phyloP scores from a whole-genome alignment of 2,797 vertebrate species.

The Girardinus metallicus region DNA sequence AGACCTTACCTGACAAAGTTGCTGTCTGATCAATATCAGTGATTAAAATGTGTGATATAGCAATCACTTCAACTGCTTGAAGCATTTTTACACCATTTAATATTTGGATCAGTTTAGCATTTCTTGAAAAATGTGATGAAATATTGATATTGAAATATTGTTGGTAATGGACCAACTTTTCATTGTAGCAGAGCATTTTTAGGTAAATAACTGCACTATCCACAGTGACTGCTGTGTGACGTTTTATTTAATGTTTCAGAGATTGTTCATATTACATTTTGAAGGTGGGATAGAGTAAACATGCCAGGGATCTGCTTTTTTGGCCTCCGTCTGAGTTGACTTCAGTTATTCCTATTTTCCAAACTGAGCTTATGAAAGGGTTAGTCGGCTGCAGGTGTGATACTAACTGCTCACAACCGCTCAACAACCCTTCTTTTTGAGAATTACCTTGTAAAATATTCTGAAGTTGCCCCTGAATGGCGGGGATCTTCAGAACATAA shows the following conservation, averaged over 20 bases:
- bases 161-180: not conserved
- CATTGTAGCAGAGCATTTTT: too few relatives aligned
- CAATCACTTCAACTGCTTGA: not conserved
- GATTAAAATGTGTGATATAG: not conserved
- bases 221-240: not conserved
- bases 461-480: not conserved
- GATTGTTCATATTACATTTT: not conserved
- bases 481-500: not conserved
- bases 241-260: not conserved
- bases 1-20: not conserved
- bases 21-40: not conserved
- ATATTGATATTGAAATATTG: not conserved
- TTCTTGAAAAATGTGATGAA: not conserved
- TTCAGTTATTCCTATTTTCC: not conserved
- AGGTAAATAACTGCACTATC: too few relatives aligned
- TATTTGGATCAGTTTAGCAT: not conserved
- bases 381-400: not conserved
- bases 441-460: not conserved
- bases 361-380: not conserved
- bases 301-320: not conserved
- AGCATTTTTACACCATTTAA: not conserved
- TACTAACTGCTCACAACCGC: not conserved
- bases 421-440: not conserved
- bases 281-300: not conserved
- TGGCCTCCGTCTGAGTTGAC: not conserved